Conservation (phyloP, 37 sponge, comb jelly and placozoan genomes). For the Beroe forskalii region DNA sequence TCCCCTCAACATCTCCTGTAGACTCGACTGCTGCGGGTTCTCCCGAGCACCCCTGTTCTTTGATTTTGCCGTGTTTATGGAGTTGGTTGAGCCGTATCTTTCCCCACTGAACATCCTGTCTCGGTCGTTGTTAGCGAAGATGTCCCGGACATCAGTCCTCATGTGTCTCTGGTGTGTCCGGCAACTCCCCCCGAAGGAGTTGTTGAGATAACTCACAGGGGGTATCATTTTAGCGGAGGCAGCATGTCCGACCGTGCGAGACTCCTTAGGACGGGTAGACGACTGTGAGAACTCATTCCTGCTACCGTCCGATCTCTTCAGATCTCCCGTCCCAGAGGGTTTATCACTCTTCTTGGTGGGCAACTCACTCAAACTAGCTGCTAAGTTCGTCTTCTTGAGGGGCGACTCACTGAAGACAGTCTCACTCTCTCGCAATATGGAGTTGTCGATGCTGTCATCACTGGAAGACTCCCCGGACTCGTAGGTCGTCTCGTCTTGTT, state of each 20-base stretch:
- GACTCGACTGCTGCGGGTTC: conserved; percentile 49
- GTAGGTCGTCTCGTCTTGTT: conserved; percentile 10
- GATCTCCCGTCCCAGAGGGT: background rate
- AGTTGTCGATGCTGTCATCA: conserved; percentile 30
- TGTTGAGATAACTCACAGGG: background rate
- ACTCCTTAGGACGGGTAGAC: background rate
- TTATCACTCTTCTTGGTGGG: background rate
- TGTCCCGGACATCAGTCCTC: conserved; percentile 48
- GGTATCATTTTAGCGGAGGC: background rate
- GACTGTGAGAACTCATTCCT: background rate
- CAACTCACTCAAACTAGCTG: background rate
- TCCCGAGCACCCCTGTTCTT: background rate
- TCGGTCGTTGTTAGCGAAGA: conserved; percentile 20
- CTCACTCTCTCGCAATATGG: conserved; percentile 13
- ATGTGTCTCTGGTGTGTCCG: conserved; percentile 32
- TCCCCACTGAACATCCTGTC: background rate
- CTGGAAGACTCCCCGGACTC: conserved; percentile 59
- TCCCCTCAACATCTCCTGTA: conserved; percentile 38
- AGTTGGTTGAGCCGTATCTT: conserved; percentile 23
- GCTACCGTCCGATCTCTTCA: background rate
- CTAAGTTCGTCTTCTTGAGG: background rate
- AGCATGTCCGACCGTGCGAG: conserved; percentile 31
- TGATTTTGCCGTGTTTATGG: background rate
- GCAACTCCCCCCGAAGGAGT: conserved; percentile 46
- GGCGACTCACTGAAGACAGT: background rate